Conservation (phyloP, 1,140 invertebrate genomes). For the Tyrophagus putrescentiae region DNA sequence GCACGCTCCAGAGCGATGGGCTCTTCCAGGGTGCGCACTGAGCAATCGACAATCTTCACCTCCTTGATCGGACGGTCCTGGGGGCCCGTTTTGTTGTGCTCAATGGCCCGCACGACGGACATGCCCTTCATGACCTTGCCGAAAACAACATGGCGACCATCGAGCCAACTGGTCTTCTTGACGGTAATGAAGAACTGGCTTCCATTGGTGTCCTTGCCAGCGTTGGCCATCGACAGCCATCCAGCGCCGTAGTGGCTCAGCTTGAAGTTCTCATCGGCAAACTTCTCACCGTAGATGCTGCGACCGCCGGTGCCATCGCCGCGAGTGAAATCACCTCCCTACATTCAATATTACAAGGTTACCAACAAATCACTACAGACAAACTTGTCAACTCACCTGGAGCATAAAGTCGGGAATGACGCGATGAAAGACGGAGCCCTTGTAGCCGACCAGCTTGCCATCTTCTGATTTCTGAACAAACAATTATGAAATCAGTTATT, state of each 20-base stretch:
- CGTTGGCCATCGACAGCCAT: conserved; percentile 87
- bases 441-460: conserved; percentile 37
- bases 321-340: conserved; percentile 77
- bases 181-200: conserved; percentile 96
- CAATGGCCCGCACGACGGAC: conserved; percentile 44
- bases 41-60: conserved; percentile 33
- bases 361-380: background rate
- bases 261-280: conserved; percentile 85
- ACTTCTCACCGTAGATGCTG: conserved; percentile 74
- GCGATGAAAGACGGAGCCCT: conserved; percentile 59
- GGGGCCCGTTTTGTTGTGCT: conserved; percentile 33
- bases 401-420: conserved; percentile 77
- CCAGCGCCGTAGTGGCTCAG: conserved; percentile 72
- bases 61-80: conserved; percentile 38
- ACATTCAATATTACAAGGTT: background rate
- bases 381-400: conserved; percentile 42
- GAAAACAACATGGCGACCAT: conserved; percentile 52
- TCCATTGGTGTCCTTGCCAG: conserved; percentile 82
- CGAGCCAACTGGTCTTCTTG: conserved; percentile 80
- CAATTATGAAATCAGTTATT: conserved; percentile 42
- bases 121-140: conserved; percentile 60
- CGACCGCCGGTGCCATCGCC: conserved; percentile 67
- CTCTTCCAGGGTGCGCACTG: conserved; percentile 30
- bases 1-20: conserved; percentile 51
- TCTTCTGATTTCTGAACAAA: conserved; percentile 36